A percentile compares a stretch with the other conserved stretches of the same genome.
Evolutionary conservation across 30 jellyfish, hydroid and myxozoan species (phyloP).

Genomic region (Sanderia malayensis): DNA sequence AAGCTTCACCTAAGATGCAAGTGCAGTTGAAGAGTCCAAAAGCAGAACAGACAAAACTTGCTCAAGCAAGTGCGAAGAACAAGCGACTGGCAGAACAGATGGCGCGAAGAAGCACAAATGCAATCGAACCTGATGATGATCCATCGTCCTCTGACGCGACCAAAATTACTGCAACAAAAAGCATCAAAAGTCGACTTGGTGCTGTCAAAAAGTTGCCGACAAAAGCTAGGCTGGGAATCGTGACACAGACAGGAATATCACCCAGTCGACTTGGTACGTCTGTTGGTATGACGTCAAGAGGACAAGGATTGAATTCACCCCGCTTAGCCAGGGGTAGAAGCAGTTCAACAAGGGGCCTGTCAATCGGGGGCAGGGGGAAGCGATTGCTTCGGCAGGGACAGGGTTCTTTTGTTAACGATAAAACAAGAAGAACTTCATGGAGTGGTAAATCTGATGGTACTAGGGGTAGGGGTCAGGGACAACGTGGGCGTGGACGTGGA

Average conservation of each 20-base stretch:
- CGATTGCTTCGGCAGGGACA: slow-evolving; percentile 16
- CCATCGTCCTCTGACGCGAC: background rate
- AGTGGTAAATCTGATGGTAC: slow-evolving; percentile 27
- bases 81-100: slow-evolving; percentile 90
- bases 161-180: slow-evolving; percentile 9
- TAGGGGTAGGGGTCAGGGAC: slow-evolving; percentile 16
- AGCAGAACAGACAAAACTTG: slow-evolving; percentile 27
- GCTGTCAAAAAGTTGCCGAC: slow-evolving; percentile 16
- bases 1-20: slow-evolving; percentile 63
- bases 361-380: background rate
- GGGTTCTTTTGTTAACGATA: too few relatives aligned
- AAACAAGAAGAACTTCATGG: background rate
- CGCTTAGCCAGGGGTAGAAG: slow-evolving; percentile 21
- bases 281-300: slow-evolving; percentile 9
- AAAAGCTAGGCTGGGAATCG: slow-evolving; percentile 46
- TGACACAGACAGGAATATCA: too few relatives aligned
- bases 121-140: slow-evolving; percentile 4
- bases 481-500: slow-evolving; percentile 35
- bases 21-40: slow-evolving; percentile 19
- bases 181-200: slow-evolving; percentile 51
- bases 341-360: slow-evolving; percentile 13
- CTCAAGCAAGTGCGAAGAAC: slow-evolving; percentile 86
- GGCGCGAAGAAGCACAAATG: slow-evolving; percentile 82
- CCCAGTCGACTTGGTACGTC: slow-evolving; percentile 14
- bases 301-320: background rate